Base-by-base conservation (phyloP, 2,797 vertebrate species). In the Lithobates sylvaticus region DNA sequence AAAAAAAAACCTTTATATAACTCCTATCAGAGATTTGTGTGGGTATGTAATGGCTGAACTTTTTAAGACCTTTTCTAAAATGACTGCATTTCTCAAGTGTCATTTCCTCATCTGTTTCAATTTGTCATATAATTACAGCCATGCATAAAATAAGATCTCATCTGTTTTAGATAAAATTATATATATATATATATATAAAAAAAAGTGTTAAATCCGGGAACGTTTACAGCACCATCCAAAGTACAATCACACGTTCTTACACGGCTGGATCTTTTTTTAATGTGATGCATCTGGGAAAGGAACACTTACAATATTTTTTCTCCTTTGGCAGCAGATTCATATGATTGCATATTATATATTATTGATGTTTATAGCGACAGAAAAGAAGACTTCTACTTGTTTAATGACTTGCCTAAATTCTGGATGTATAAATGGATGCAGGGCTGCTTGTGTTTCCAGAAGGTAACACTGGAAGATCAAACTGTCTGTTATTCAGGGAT, bases 351-450 rank as follows among this genome's bases (percentile, higher is more conserved):
- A 91, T 86, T 86, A 90, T 92, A 91, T 92, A 91, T 94, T 92
- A 92, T 90, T 65, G 79, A 90, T 93, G 92, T 92, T 93, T 93
- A 92, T 89, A 88, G 89, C 61, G 88, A 88, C 89, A 93, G 92
- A 92, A 94, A 93, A 94, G 92, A 92, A 84, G 90, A 89, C 42
- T 90, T 91, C 92, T 90, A 89, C 90, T 89, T 90, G 92, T 93
- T 92, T 91, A 93, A 94, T 95, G 93, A 95, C 94, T 94, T 92
- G 92, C 86, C 85, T 91, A 92, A 92, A 93, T 92, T 93, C 92
- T 91, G 87, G 87, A 85, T 84, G 86, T 91, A 92, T 91, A 93
- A 93, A 93, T 89, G 92, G 89, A 81, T 90, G 81, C 81, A 32
- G 68, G 73, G 76, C 81, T 73, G 81, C 84, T 84, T 84, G 69